Base-by-base conservation (phyloP, 2,113 vertebrate species). In the Paradisaea rubra region DNA sequence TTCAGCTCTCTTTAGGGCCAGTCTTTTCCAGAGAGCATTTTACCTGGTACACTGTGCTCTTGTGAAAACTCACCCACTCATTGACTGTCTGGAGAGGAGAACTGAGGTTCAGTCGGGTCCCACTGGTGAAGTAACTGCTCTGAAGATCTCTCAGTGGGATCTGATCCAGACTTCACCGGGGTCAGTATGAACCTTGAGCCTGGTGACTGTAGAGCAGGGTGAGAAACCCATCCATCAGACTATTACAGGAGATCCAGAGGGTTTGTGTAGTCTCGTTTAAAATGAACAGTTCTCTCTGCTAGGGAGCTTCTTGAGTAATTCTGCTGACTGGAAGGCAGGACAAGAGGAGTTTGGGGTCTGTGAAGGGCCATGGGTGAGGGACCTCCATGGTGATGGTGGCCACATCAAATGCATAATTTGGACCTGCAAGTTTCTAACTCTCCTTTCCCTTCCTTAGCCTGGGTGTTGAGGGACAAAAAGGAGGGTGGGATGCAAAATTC, bases 401-500 rank as follows among this genome's bases (percentile, higher is more conserved):
- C 57, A 41, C 24, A 69, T 57, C 54, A 53, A 65, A 53, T 37
- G 18, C 4, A 27, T 84, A 25, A 53, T 53, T n/a, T 10, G 22
- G 63, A 42, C 37, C 42, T 89, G 31, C 31, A 45, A 11, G 22
- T 61, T 86, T n/a, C 65, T 77, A 49, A 16, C 15, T 83, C 12
- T 83, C 10, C 15, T 0, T 60, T 73, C 49, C 15, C 3, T 80
- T 22, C 11, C n/a, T 10, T 49, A 65, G 33, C 20, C 21, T 61
- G 44, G 39, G 7, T 80, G 53, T 39, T 76, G 53, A 60, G 52
- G 54, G n/a, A 11, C 13, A 35, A 66, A 44, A 68, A 22, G 30
- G 16, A 24, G 0, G 2, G 27, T 52, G 2, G 11, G n/a, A 15
- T 3, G 2, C 30, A 56, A 4, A 0, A 0, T 76, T 93, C 49